Conservation (phyloP, 2,888 invertebrate genomes). For the Hybos culiciformis region DNA sequence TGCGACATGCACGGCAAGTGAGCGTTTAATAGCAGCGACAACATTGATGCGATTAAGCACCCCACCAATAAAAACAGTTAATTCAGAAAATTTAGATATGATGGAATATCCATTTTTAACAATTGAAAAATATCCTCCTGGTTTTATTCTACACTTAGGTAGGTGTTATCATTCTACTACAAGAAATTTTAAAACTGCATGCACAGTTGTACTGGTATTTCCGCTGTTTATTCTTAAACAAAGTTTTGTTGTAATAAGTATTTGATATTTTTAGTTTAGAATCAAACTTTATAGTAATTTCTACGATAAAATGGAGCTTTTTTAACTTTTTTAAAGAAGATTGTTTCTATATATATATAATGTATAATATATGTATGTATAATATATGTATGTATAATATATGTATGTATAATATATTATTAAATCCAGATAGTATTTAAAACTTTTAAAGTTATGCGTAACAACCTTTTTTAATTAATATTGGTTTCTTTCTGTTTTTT, state of each 20-base stretch:
- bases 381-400: too few relatives aligned
- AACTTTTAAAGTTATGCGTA: not conserved
- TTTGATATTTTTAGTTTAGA: too few relatives aligned
- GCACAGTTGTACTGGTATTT: too few relatives aligned
- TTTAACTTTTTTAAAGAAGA: too few relatives aligned
- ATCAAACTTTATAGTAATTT: too few relatives aligned
- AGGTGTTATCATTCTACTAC: too few relatives aligned
- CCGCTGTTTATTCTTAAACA: too few relatives aligned
- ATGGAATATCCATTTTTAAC: slow-evolving; percentile 93
- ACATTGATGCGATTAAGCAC: slow-evolving; percentile 43
- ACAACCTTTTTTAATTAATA: not conserved
- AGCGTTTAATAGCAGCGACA: slow-evolving; percentile 42
- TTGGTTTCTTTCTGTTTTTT: slow-evolving; percentile 3
- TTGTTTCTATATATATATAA: too few relatives aligned
- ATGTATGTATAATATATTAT: not conserved
- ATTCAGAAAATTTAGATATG: slow-evolving; percentile 72
- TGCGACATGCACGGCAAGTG: slow-evolving; percentile 52
- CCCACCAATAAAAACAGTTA: slow-evolving; percentile 49
- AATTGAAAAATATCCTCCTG: slow-evolving; percentile 76
- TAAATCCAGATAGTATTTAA: not conserved
- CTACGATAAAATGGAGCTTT: too few relatives aligned
- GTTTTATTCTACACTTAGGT: slow-evolving; percentile 81
- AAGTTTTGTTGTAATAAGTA: too few relatives aligned
- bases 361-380: too few relatives aligned
- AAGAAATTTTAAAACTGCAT: too few relatives aligned